Percentiles rank a stretch among this genome's conserved stretches.
These are phyloP conservation scores for Serrognathus titanus DNA, from an alignment of 2,888 invertebrate genomes.

Conservation along the genomic window DNA sequence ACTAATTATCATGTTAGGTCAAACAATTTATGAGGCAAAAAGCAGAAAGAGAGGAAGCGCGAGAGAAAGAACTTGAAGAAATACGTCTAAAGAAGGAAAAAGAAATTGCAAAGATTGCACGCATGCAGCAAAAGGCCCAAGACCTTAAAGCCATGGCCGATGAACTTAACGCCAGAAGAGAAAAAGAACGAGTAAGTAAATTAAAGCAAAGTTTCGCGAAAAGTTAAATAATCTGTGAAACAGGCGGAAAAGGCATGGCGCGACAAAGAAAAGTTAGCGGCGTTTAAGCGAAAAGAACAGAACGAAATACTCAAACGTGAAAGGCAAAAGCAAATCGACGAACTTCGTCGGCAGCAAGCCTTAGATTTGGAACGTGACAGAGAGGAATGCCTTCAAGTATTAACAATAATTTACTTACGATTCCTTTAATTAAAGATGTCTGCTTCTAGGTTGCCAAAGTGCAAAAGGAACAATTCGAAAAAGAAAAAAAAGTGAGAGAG, in stretches of 20 bases:
- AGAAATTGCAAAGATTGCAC: conserved; percentile 54
- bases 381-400: conserved; percentile 41
- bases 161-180: conserved; percentile 52
- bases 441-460: conserved; percentile 51
- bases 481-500: conserved; percentile 46
- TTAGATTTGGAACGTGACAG: conserved; percentile 63
- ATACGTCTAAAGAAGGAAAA: conserved; percentile 60
- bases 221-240: background rate
- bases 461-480: conserved; percentile 45
- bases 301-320: conserved; percentile 49
- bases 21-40: conserved; percentile 62
- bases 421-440: background rate
- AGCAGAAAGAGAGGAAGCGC: conserved; percentile 57
- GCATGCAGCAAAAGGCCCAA: conserved; percentile 55
- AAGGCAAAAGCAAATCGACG: conserved; percentile 52
- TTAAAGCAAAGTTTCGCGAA: background rate
- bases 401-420: background rate
- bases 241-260: conserved; percentile 70
- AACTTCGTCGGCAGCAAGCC: conserved; percentile 59
- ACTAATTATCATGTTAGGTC: conserved; percentile 37
- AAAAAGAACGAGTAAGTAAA: conserved; percentile 50
- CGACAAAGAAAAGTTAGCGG: conserved; percentile 60
- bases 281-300: conserved; percentile 55
- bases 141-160: conserved; percentile 52
- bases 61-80: conserved; percentile 54